Evolutionary conservation across 2,113 vertebrate genomes (phyloP).

Genomic region (Psophia crepitans): DNA sequence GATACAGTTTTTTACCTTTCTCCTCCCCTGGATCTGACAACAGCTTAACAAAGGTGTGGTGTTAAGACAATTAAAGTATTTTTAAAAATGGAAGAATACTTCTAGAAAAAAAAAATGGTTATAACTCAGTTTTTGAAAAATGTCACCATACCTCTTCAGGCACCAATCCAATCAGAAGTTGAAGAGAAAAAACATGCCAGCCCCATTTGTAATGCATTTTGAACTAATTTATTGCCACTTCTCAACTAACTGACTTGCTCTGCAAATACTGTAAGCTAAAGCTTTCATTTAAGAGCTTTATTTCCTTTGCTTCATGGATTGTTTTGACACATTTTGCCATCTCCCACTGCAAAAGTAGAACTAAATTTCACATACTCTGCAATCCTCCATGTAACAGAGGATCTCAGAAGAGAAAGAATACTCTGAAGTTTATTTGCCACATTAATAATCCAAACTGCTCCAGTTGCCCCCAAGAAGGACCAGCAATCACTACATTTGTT

Average conservation of each 20-base stretch:
- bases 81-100: background rate
- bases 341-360: background rate
- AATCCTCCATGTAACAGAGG: background rate
- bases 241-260: slow-evolving; percentile 5
- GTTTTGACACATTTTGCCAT: background rate
- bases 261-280: background rate
- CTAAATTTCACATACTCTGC: background rate
- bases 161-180: background rate
- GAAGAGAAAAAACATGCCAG: background rate
- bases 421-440: background rate
- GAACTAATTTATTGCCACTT: slow-evolving; percentile 18
- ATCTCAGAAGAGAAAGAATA: background rate
- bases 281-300: background rate
- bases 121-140: background rate
- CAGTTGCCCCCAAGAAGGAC: background rate
- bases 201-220: background rate
- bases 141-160: background rate
- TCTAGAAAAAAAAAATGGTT: background rate
- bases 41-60: background rate
- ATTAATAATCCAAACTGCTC: background rate
- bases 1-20: background rate
- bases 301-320: background rate
- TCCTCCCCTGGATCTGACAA: background rate
- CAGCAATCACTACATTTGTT: background rate
- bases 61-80: background rate